Percentiles rank a stretch among this genome's conserved stretches.
Evolutionary conservation across 2,888 invertebrate species (phyloP).

Genomic region (Leptarthrus brevirostris): DNA sequence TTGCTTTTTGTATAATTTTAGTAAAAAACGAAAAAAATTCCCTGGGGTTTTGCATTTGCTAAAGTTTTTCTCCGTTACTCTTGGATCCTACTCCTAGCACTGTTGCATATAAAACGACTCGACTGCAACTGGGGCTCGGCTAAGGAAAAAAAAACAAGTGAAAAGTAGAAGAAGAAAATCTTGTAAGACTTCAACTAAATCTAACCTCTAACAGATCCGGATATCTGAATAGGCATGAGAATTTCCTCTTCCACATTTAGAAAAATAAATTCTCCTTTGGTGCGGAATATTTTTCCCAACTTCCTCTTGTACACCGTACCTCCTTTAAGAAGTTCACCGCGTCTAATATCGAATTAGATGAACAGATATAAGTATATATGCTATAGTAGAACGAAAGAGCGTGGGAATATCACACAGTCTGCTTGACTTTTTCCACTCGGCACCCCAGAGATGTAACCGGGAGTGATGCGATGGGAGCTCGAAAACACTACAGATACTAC

Average conservation of each 20-base stretch:
- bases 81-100: not conserved
- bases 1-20: not conserved
- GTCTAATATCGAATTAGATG: constrained; percentile 21
- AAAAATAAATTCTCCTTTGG: constrained; percentile 18
- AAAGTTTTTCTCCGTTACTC: not conserved
- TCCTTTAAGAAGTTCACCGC: not conserved
- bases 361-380: not conserved
- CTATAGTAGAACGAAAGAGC: not conserved
- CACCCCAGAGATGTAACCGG: not conserved
- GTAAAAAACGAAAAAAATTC: not conserved
- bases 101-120: constrained; percentile 7
- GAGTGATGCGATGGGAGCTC: not conserved
- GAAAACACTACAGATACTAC: constrained; percentile 24
- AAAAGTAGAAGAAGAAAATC: constrained; percentile 9
- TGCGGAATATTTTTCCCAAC: not conserved
- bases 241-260: constrained; percentile 20
- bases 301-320: not conserved
- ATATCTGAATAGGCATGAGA: constrained; percentile 27
- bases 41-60: not conserved
- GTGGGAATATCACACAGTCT: constrained; percentile 27
- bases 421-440: constrained; percentile 26
- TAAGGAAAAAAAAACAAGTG: not conserved
- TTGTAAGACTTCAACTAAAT: constrained; percentile 15
- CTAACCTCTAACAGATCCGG: constrained; percentile 8
- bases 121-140: constrained; percentile 22